Evolutionary conservation across 2,797 vertebrate genomes (phyloP), one percentile per base, ranked within the genome.

Genomic region (Acanthis flammea): DNA sequence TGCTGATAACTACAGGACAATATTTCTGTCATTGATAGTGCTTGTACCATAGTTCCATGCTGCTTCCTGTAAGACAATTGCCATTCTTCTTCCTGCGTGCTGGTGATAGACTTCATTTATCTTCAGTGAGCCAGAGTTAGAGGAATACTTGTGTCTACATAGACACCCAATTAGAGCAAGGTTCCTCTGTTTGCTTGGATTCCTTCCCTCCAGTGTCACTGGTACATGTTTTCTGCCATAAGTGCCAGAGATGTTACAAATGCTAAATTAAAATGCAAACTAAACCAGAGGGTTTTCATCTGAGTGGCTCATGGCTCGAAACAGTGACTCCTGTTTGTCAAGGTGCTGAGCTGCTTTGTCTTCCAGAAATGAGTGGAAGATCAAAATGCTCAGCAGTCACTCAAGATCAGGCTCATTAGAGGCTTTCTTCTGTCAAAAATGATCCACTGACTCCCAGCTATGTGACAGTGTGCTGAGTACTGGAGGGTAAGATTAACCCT

Each of bases 401-500:
- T 89, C 66, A 74, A 89, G 61, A 95, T 83, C 47, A 86, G 75
- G 72, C 88, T 94, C 66, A 72, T 86, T 91, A 91, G 62, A 72
- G 78, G 68, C 41, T 81, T 95, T 88, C 58, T 85, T 67, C 87
- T 95, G 78, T 86, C 89, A 90, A 50, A 94, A 85, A 65, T 62
- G 65, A 92, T 55, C 44, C 15, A 10, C 62, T 93, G 87, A 93
- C 72, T 94, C 60, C 19, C 53, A 92, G 92, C 55, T 91, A 94
- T 94, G 91, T 90, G 91, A 94, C 83, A 93, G 57, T 39, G 35
- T 16, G 47, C 76, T 53, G 60, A 76, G 54, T n/a, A 89, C 96
- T 76, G 91, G 81, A 93, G 84, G 89, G 78, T 31, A 86, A 87
- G 94, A 95, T 96, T 96, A 95, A 96, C 89, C 82, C 58, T 45